Conservation (phyloP, 2,888 invertebrate genomes). For the Drosophila yooni region DNA sequence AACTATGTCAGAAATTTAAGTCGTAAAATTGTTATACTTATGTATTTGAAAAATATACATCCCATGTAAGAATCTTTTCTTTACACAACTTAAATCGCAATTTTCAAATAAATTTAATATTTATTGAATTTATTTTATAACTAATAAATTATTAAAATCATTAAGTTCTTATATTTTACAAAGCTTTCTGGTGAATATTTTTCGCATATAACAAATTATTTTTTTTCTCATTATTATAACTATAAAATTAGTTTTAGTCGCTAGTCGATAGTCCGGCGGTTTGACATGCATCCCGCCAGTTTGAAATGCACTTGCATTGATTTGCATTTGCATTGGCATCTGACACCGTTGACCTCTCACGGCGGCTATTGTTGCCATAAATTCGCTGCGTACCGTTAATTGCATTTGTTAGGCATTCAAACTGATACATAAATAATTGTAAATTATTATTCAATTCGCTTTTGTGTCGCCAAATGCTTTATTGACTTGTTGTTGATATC, state of each 20-base stretch:
- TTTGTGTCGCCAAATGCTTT: constrained; percentile 45
- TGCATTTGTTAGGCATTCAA: constrained; percentile 47
- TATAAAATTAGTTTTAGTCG: background rate
- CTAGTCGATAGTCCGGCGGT: background rate
- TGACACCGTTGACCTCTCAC: constrained; percentile 53
- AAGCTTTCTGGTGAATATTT: background rate
- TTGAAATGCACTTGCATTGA: constrained; percentile 19
- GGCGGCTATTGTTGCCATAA: constrained; percentile 30
- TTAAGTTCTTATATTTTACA: background rate
- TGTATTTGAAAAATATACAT: background rate
- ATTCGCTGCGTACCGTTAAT: constrained; percentile 41
- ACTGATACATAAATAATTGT: constrained; percentile 54
- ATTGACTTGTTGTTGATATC: constrained; percentile 58
- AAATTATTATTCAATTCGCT: constrained; percentile 52
- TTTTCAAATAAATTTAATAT: background rate
- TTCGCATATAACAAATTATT: background rate
- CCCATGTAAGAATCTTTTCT: background rate
- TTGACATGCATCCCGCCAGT: constrained; percentile 15
- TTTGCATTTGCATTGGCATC: constrained; percentile 39
- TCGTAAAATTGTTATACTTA: background rate
- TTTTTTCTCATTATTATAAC: background rate
- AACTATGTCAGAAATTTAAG: background rate
- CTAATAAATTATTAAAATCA: background rate
- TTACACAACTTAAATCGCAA: background rate
- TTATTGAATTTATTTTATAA: background rate